Conservation (phyloP, 2,888 invertebrate species). For the Phrixothrix hirtus region DNA sequence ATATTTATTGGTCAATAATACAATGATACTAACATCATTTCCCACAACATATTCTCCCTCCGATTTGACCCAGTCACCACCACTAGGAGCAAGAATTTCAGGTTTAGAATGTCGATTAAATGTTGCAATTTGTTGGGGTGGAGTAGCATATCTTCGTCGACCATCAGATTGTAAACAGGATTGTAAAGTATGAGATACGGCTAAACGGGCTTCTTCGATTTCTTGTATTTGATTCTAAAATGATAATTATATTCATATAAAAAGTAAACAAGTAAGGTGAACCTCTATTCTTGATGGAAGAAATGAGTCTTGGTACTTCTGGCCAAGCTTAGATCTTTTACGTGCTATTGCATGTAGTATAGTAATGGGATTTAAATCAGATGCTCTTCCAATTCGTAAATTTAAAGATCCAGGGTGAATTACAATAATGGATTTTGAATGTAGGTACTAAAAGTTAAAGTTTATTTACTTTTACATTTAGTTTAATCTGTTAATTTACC, state of each 20-base stretch:
- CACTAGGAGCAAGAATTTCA: slow-evolving; percentile 64
- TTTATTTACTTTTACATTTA: neutral
- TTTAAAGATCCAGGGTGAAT: slow-evolving; percentile 93
- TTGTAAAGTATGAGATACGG: slow-evolving; percentile 84
- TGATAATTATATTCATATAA: neutral
- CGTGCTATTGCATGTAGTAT: slow-evolving; percentile 86
- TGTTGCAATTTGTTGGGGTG: slow-evolving; percentile 86
- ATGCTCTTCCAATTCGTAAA: slow-evolving; percentile 86
- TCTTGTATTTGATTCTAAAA: slow-evolving; percentile 65
- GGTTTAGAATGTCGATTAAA: slow-evolving; percentile 81
- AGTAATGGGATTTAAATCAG: slow-evolving; percentile 83
- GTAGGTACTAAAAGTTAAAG: slow-evolving; percentile 64
- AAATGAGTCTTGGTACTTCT: slow-evolving; percentile 65
- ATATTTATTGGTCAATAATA: neutral
- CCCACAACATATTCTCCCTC: slow-evolving; percentile 72
- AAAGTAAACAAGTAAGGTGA: neutral
- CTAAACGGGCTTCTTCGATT: slow-evolving; percentile 81
- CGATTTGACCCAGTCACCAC: slow-evolving; percentile 66
- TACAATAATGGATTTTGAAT: slow-evolving; percentile 83
- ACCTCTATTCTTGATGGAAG: slow-evolving; percentile 61
- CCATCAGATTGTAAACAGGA: slow-evolving; percentile 84
- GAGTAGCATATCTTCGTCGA: slow-evolving; percentile 78
- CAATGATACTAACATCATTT: slow-evolving; percentile 64
- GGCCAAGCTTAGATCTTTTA: slow-evolving; percentile 59
- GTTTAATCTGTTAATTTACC: neutral